phyloP scores from a whole-genome alignment of 2,797 vertebrate species.

The Cuniculus paca region DNA sequence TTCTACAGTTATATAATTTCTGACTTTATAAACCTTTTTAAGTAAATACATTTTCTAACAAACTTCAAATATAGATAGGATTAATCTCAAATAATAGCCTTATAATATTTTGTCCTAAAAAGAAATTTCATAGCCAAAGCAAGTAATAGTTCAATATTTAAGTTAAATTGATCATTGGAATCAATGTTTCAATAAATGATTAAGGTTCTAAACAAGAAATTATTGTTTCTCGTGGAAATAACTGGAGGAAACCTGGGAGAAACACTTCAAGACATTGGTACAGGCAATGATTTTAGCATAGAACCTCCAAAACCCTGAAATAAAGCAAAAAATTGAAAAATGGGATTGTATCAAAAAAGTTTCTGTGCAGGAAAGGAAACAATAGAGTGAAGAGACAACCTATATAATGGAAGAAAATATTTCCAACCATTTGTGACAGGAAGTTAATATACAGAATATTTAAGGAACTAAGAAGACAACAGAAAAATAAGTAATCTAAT shows the following conservation, averaged over 20 bases:
- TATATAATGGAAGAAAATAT: neutral
- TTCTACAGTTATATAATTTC: neutral
- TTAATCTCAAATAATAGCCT: neutral
- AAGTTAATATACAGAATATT: neutral
- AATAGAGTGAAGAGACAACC: neutral
- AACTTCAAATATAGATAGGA: neutral
- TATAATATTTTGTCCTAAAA: constrained; percentile 30
- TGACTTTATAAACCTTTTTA: neutral
- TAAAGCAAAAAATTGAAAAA: neutral
- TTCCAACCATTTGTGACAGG: neutral
- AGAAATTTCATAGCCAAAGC: neutral
- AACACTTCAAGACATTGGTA: neutral
- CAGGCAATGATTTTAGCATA: neutral
- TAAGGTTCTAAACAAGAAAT: constrained; percentile 42
- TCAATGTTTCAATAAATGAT: neutral
- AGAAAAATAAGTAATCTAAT: neutral
- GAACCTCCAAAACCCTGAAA: neutral
- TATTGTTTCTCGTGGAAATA: neutral
- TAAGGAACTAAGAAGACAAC: neutral
- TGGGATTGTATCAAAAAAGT: neutral
- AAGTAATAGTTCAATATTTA: neutral
- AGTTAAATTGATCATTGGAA: neutral
- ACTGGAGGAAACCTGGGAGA: neutral
- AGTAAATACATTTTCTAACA: neutral
- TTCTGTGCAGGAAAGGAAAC: neutral